Evolutionary conservation across 2,888 invertebrate genomes (phyloP), one percentile per base, ranked within the genome.

Genomic region (Plutella xylostella): DNA sequence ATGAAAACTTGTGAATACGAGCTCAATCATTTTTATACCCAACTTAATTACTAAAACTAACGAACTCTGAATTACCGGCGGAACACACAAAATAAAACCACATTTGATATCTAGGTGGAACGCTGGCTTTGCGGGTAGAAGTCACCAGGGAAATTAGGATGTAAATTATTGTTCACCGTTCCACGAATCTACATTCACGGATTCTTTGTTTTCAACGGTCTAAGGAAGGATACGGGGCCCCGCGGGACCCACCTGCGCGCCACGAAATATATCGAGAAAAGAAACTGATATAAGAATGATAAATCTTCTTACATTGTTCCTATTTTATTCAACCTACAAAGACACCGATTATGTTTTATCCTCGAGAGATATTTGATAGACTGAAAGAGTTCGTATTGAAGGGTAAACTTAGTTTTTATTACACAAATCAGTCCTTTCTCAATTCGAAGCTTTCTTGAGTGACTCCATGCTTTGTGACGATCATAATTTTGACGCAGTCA

Each of bases 401-500:
- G 28, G 28, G 9, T 6, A 9, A 2, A 28, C n/a, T n/a, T n/a
- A n/a, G n/a, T n/a, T n/a, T n/a, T n/a, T n/a, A n/a, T n/a, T n/a
- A n/a, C n/a, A n/a, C n/a, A n/a, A n/a, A n/a, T n/a, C n/a, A n/a
- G n/a, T n/a, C n/a, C n/a, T n/a, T n/a, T n/a, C n/a, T n/a, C n/a
- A n/a, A n/a, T n/a, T n/a, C n/a, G n/a, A n/a, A n/a, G n/a, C n/a
- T n/a, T n/a, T n/a, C n/a, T n/a, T n/a, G n/a, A n/a, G n/a, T n/a
- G n/a, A n/a, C n/a, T n/a, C n/a, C n/a, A n/a, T n/a, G n/a, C n/a
- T n/a, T n/a, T n/a, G 92, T 93, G 54, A 96, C 89, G 49, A 94
- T 85, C 58, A 90, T 90, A 51, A 96, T 89, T 34, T 80, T 68
- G 49, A 96, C 88, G 39, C 88, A 88, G 78, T 96, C 96, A 28